These are phyloP conservation scores for Xylota sylvarum DNA, from an alignment of 2,888 invertebrate species.

Conservation along the genomic window DNA sequence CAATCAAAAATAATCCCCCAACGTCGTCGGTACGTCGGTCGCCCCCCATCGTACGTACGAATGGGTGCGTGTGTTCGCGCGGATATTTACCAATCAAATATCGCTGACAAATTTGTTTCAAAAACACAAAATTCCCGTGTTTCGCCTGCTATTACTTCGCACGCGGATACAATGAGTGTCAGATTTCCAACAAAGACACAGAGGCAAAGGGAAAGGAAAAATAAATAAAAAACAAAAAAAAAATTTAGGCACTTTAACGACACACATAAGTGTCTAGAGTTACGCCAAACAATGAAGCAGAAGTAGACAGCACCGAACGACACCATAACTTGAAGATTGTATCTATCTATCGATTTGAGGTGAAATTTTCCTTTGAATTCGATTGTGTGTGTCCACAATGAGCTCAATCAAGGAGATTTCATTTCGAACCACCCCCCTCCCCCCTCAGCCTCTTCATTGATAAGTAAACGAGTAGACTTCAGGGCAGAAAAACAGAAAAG, in stretches of 20 bases:
- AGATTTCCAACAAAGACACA: slow-evolving; percentile 31
- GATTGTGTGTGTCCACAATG: slow-evolving; percentile 76
- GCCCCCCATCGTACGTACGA: too few species aligned
- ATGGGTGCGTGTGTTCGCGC: slow-evolving; percentile 56
- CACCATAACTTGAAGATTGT: slow-evolving; percentile 63
- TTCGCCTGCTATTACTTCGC: slow-evolving; percentile 1
- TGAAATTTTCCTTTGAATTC: slow-evolving; percentile 71
- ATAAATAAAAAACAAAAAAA: slow-evolving; percentile 55
- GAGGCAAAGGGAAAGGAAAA: slow-evolving; percentile 31
- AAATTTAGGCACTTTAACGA: slow-evolving; percentile 63
- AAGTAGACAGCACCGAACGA: slow-evolving; percentile 23
- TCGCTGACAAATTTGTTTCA: slow-evolving; percentile 55
- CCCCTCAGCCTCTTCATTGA: not conserved
- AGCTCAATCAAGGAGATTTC: slow-evolving; percentile 74
- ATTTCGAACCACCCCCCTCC: slow-evolving; percentile 40
- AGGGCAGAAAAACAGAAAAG: slow-evolving; percentile 24
- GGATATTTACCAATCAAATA: slow-evolving; percentile 67
- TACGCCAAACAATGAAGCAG: slow-evolving; percentile 60
- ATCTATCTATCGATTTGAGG: slow-evolving; percentile 72
- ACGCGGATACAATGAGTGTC: slow-evolving; percentile 43
- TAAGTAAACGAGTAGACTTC: slow-evolving; percentile 44
- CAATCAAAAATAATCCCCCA: slow-evolving; percentile 62
- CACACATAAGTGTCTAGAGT: slow-evolving; percentile 69
- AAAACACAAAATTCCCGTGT: slow-evolving; percentile 27
- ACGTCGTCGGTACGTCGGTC: not conserved